Evolutionary conservation across 2,888 invertebrate species (phyloP).

Genomic region (Pyrocoelia pectoralis): DNA sequence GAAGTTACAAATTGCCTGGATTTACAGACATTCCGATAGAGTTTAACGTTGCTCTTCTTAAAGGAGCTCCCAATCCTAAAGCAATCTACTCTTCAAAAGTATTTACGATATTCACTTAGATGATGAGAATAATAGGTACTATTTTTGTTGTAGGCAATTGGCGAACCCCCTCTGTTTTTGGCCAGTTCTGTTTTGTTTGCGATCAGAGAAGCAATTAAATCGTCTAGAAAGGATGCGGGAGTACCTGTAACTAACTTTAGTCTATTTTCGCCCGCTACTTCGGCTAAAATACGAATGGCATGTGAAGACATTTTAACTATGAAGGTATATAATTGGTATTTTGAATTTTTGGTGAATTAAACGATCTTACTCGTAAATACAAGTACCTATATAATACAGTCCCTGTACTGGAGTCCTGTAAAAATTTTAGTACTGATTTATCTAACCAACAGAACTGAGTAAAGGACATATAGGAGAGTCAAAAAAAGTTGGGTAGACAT

Average conservation of each 20-base stretch:
- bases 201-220: constrained; percentile 84
- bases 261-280: constrained; percentile 86
- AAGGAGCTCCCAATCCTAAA: constrained; percentile 86
- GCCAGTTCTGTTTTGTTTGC: constrained; percentile 89
- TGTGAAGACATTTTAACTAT: constrained; percentile 85
- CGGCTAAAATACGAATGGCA: constrained; percentile 88
- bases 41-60: constrained; percentile 91
- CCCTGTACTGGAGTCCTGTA: too few species aligned
- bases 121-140: background rate
- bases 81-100: constrained; percentile 97
- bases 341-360: too few species aligned
- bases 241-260: constrained; percentile 65
- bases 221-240: constrained; percentile 78
- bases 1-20: constrained; percentile 93
- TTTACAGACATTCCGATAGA: constrained; percentile 90
- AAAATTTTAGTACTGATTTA: too few species aligned
- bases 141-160: constrained; percentile 75
- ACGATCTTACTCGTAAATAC: too few species aligned
- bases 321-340: constrained; percentile 65
- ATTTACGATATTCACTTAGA: constrained; percentile 32
- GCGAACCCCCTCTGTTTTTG: constrained; percentile 93
- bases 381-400: too few species aligned
- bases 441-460: too few species aligned
- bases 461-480: too few species aligned
- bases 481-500: too few species aligned